phyloP scores from a whole-genome alignment of 2,888 invertebrate species.

The Margaritifera margaritifera region DNA sequence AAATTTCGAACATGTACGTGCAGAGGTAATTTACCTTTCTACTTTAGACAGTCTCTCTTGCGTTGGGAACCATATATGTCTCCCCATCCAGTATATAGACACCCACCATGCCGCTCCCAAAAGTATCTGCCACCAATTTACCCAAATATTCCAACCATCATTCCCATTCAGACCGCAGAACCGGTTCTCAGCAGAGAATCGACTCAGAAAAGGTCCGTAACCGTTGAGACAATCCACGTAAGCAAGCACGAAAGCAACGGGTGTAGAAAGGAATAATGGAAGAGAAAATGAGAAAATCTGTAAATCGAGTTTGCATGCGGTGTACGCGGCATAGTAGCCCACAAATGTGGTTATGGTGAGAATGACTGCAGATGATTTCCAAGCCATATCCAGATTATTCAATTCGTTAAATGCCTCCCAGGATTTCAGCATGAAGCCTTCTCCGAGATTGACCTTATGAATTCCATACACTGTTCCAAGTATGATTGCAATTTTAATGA shows the following conservation, averaged over 20 bases:
- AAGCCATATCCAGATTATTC: constrained; percentile 3
- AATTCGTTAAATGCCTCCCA: constrained; percentile 18
- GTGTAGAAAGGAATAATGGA: constrained; percentile 71
- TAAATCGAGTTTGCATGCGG: constrained; percentile 75
- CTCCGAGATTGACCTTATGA: not conserved
- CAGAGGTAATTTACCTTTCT: constrained; percentile 43
- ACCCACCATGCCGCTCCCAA: constrained; percentile 50
- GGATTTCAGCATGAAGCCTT: constrained; percentile 2
- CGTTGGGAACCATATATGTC: constrained; percentile 65
- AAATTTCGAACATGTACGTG: not conserved
- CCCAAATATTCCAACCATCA: not conserved
- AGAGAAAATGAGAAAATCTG: constrained; percentile 73
- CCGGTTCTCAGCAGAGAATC: constrained; percentile 23
- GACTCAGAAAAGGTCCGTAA: not conserved
- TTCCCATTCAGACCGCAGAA: constrained; percentile 3
- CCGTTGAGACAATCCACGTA: constrained; percentile 24
- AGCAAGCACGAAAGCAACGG: constrained; percentile 49
- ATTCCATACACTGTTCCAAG: too few species aligned
- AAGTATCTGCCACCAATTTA: constrained; percentile 23
- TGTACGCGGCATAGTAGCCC: constrained; percentile 73
- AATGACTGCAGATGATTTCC: constrained; percentile 30
- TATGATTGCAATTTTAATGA: constrained; percentile 30
- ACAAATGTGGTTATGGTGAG: constrained; percentile 39
- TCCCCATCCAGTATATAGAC: constrained; percentile 62
- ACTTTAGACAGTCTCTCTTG: constrained; percentile 63